Percentiles rank a stretch among this genome's conserved stretches.
These are phyloP conservation scores for Lucifuga dentata DNA, from an alignment of 2,113 vertebrate species.

Conservation along the genomic window DNA sequence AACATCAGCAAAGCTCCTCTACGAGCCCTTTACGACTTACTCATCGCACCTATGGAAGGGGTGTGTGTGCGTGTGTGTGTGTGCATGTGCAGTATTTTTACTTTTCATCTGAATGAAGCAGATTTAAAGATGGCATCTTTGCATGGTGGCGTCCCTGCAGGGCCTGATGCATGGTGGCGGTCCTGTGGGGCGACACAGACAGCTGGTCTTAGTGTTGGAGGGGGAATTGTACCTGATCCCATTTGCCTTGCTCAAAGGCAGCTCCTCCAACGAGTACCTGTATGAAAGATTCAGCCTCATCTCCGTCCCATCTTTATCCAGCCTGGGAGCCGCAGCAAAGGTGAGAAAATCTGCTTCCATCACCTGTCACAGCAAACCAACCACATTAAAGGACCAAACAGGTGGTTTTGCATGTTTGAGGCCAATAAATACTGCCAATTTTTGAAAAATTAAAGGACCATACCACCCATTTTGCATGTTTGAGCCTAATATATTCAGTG, in stretches of 20 bases:
- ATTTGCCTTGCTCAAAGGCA: slow-evolving; percentile 96
- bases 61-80: slow-evolving; percentile 77
- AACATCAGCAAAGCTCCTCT: slow-evolving; percentile 86
- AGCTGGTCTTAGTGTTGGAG: slow-evolving; percentile 92
- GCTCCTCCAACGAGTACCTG: slow-evolving; percentile 95
- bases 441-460: no score
- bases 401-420: no score
- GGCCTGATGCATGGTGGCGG: slow-evolving; percentile 95
- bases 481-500: no score
- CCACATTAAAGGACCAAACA: no score
- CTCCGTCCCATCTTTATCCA: slow-evolving; percentile 89
- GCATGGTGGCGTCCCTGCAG: slow-evolving; percentile 65
- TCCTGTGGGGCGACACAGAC: slow-evolving; percentile 90
- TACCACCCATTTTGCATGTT: no score
- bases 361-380: no score
- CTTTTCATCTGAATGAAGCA: no score
- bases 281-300: slow-evolving; percentile 94
- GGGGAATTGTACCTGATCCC: slow-evolving; percentile 95
- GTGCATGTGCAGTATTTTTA: not conserved
- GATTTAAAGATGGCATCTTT: not conserved
- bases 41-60: slow-evolving; percentile 96
- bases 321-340: slow-evolving; percentile 87
- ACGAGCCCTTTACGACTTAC: slow-evolving; percentile 91
- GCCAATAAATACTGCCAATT: no score
- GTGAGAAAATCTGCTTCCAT: slow-evolving; percentile 60